Evolutionary conservation across 1,140 invertebrate genomes (phyloP).

Genomic region (Chrysopa pallens): DNA sequence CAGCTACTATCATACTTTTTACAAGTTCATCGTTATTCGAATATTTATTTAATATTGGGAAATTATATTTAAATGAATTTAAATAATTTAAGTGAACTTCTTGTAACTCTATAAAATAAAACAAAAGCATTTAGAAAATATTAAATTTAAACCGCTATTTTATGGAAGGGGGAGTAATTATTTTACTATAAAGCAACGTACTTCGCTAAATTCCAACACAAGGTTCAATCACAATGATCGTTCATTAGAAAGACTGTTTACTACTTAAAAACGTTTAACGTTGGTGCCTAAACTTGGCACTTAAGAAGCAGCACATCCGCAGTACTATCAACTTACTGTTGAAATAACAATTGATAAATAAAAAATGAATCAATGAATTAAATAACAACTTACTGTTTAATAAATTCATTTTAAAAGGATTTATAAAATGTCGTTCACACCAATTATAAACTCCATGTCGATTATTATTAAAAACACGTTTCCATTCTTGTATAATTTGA

Average conservation of each 20-base stretch:
- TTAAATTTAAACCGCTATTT: no score
- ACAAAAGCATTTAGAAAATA: no score
- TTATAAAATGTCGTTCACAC: constrained; percentile 11
- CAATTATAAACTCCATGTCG: constrained; percentile 6
- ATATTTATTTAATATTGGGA: constrained; percentile 15
- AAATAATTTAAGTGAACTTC: constrained; percentile 19
- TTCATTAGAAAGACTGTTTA: no score
- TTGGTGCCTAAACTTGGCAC: no score
- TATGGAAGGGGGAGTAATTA: no score
- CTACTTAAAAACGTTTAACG: no score
- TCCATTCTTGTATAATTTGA: constrained; percentile 18
- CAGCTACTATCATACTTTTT: constrained; percentile 17
- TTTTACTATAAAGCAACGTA: no score
- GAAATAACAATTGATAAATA: not conserved
- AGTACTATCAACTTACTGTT: not conserved
- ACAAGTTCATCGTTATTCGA: constrained; percentile 20
- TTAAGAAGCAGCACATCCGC: no score
- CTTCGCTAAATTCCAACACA: no score
- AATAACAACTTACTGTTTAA: constrained; percentile 18
- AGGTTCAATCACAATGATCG: no score
- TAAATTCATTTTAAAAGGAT: constrained; percentile 13
- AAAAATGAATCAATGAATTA: constrained; percentile 1
- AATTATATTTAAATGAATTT: constrained; percentile 8
- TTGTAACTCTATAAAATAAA: constrained; percentile 17
- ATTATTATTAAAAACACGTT: constrained; percentile 9